Evolutionary conservation across 1,140 invertebrate genomes (phyloP), one percentile per base, ranked within the genome.

Genomic region (Drosophila sp.): DNA sequence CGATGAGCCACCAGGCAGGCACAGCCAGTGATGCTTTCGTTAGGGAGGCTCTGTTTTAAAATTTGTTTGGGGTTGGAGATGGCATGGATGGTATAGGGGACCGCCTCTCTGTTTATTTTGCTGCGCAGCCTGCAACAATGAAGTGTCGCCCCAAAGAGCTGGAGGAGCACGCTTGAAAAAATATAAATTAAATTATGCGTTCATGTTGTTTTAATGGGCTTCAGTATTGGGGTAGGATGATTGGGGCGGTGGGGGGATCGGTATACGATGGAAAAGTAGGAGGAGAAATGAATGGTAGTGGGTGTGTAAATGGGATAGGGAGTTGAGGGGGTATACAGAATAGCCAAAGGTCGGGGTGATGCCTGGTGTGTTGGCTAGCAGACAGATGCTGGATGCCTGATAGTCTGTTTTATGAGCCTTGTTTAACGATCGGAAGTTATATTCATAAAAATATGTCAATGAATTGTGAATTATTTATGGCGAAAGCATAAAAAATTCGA

Each of bases 371-470:
- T 2, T 25, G 27, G 7, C 54, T 38, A 69, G 66, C 66, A 72
- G 76, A 64, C 65, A 64, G 66, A 76, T 76, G 73, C 60, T 66
- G 65, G 69, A 80, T 75, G 69, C 65, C 80, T 61, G 70, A 75
- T 75, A 56, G 72, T 64, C 55, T 65, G 62, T 82, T 87, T 87
- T 83, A 81, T 84, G 66, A 67, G 84, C 80, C 83, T 89, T 89
- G 84, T 89, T 87, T 89, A 89, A 89, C 74, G 84, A 89, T 89
- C 84, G 84, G 84, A 89, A 89, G 84, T 89, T 82, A 89, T 89
- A 89, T 89, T 89, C 84, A 89, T 89, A 89, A 89, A 89, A 89
- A 89, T 89, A 89, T 89, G 84, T 89, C 84, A 89, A 89, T 89
- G 80, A 89, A 89, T 89, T 89, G 84, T 89, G 77, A 89, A 89